phyloP scores from a whole-genome alignment of 2,797 vertebrate species.

The Cephalopachus bancanus region DNA sequence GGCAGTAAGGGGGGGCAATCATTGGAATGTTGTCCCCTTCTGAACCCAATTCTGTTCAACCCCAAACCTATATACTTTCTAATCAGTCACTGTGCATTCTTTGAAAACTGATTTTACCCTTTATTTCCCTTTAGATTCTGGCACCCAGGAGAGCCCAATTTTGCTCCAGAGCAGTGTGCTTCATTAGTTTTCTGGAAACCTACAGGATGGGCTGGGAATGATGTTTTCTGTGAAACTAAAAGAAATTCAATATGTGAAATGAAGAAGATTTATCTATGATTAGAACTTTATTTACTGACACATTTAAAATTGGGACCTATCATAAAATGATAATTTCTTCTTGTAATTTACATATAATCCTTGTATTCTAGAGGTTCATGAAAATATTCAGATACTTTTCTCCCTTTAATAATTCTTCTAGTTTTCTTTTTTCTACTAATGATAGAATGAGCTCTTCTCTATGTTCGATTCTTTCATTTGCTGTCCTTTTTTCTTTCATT shows the following conservation, averaged over 20 bases:
- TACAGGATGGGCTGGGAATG: conserved; percentile 69
- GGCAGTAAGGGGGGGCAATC: not conserved
- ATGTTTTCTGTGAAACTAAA: conserved; percentile 50
- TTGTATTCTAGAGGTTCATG: not conserved
- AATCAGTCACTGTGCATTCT: not conserved
- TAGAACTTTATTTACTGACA: not conserved
- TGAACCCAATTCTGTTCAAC: not conserved
- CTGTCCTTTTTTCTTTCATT: not conserved
- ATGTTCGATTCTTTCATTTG: not conserved
- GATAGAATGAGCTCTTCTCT: not conserved
- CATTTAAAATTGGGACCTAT: not conserved
- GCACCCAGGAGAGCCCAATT: conserved; percentile 64
- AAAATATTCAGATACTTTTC: not conserved
- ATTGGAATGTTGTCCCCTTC: not conserved
- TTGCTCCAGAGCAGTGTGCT: conserved; percentile 60
- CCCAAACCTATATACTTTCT: not conserved
- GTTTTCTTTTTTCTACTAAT: not conserved
- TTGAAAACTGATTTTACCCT: not conserved
- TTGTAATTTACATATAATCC: not conserved
- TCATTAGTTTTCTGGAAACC: conserved; percentile 53
- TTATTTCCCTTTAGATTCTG: conserved; percentile 66
- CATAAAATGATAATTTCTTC: conserved; percentile 42
- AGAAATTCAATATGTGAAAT: conserved; percentile 68
- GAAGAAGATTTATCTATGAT: conserved; percentile 73
- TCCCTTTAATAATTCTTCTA: not conserved